phyloP scores from a whole-genome alignment of 64 coral and sea anemone genomes.

The Pocillopora verrucosa region DNA sequence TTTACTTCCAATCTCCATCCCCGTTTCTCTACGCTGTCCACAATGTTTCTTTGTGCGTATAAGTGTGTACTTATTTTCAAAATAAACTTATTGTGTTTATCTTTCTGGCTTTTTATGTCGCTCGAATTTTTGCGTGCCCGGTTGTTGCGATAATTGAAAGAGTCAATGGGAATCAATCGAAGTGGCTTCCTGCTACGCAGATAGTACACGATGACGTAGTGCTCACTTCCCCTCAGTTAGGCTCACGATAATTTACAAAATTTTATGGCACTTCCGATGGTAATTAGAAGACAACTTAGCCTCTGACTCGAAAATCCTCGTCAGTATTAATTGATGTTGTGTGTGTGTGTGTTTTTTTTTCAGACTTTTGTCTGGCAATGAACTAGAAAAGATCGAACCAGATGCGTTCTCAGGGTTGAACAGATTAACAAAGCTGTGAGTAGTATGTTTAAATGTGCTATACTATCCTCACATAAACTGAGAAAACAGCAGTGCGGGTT shows the following conservation, averaged over 20 bases:
- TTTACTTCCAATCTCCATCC: background rate
- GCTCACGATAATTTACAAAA: background rate
- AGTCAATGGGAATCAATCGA: background rate
- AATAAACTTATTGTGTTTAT: background rate
- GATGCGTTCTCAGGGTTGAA: conserved; percentile 24
- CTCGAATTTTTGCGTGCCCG: background rate
- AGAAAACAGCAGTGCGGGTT: too few relatives aligned
- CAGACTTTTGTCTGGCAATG: conserved; percentile 34
- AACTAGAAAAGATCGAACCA: conserved; percentile 1
- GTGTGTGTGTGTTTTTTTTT: background rate
- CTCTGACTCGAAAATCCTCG: background rate
- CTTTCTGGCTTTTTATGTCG: background rate
- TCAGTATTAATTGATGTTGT: background rate
- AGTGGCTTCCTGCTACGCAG: background rate
- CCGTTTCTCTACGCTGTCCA: background rate
- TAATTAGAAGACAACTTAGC: background rate
- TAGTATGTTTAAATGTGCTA: background rate
- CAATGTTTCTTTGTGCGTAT: background rate
- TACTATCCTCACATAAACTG: background rate
- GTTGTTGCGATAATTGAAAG: background rate
- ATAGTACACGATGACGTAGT: background rate
- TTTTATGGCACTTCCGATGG: conserved; percentile 25
- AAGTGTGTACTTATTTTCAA: background rate
- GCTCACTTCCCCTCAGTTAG: background rate
- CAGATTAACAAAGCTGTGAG: conserved; percentile 31